Conservation (phyloP, 2,888 invertebrate genomes). For the Ephialtes manifestator region DNA sequence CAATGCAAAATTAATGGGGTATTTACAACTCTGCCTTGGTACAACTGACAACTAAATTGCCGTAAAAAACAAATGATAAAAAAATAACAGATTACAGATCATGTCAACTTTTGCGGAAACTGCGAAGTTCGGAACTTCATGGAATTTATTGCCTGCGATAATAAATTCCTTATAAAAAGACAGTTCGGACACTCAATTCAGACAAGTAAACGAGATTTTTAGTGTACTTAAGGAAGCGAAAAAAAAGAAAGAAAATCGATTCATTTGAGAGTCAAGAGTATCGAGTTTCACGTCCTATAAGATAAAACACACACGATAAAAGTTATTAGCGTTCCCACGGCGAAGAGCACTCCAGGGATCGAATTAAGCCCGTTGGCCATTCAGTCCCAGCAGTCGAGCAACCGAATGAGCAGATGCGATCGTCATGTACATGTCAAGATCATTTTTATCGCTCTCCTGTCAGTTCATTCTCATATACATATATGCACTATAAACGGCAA, state of each 20-base stretch:
- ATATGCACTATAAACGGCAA: constrained; percentile 19
- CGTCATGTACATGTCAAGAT: constrained; percentile 47
- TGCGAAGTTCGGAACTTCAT: background rate
- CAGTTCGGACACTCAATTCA: background rate
- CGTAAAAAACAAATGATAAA: background rate
- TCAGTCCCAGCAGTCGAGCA: constrained; percentile 8
- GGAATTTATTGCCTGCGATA: background rate
- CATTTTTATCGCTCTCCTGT: constrained; percentile 47
- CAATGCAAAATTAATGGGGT: background rate
- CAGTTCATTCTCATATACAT: constrained; percentile 29
- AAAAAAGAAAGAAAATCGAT: constrained; percentile 3
- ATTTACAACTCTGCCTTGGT: background rate
- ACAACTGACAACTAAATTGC: background rate
- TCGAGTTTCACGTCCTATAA: constrained; percentile 32
- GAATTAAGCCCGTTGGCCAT: constrained; percentile 32
- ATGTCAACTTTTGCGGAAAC: background rate
- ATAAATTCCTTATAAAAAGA: constrained; percentile 6
- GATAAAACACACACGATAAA: constrained; percentile 27
- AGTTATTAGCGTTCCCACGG: constrained; percentile 40
- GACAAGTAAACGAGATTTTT: background rate
- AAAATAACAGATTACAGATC: background rate
- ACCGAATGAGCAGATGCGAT: constrained; percentile 39
- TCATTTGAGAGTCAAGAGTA: background rate
- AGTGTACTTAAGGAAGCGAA: background rate
- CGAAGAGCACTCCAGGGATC: constrained; percentile 14